Conservation (phyloP, 2,888 invertebrate species). For the Sipha maydis region DNA sequence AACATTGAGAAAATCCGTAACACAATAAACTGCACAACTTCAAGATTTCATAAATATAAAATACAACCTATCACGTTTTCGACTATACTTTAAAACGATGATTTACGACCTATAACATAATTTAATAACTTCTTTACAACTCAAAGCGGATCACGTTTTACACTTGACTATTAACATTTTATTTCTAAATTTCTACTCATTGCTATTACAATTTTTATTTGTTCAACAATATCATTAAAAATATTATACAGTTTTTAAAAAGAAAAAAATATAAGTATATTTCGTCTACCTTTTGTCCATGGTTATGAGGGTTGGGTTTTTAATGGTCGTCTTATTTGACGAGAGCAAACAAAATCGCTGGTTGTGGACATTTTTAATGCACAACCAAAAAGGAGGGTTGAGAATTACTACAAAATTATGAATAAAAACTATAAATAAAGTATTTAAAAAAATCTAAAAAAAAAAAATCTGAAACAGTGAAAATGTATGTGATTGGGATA, state of each 20-base stretch:
- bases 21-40: neutral
- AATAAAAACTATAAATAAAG: neutral
- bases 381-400: slow-evolving; percentile 14
- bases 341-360: slow-evolving; percentile 39
- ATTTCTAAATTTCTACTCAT: neutral
- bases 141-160: neutral
- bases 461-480: neutral
- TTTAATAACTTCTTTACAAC: slow-evolving; percentile 7
- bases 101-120: slow-evolving; percentile 2
- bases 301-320: slow-evolving; percentile 23
- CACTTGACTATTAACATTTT: neutral
- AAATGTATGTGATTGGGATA: too few species aligned
- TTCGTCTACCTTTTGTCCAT: slow-evolving; percentile 16
- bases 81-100: neutral
- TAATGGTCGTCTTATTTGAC: slow-evolving; percentile 45
- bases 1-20: neutral
- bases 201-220: slow-evolving; percentile 1
- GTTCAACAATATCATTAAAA: slow-evolving; percentile 17
- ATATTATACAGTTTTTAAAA: neutral
- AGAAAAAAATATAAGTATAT: slow-evolving; percentile 36
- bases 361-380: slow-evolving; percentile 11
- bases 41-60: too few species aligned
- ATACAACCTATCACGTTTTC: neutral
- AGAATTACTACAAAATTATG: slow-evolving; percentile 9
- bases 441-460: neutral